Conservation (phyloP, 2,113 vertebrate species). For the Chloroceryle aenea region DNA sequence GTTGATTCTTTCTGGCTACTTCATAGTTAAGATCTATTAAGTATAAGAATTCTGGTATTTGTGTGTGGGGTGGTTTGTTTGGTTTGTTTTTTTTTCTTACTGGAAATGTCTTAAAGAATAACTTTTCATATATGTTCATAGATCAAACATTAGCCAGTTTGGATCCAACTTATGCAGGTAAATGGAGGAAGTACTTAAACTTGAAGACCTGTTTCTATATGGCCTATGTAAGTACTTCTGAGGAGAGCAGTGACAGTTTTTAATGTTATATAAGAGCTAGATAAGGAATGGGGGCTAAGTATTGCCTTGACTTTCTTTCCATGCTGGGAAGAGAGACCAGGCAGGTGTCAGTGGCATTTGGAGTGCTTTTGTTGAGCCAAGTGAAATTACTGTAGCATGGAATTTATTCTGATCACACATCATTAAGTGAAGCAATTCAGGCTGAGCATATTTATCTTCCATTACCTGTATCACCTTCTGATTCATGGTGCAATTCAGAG, state of each 20-base stretch:
- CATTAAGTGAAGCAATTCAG: neutral
- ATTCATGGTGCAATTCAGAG: neutral
- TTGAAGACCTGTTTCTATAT: constrained; percentile 96
- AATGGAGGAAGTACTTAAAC: constrained; percentile 97
- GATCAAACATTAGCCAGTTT: constrained; percentile 94
- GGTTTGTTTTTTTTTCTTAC: neutral
- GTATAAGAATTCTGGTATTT: neutral
- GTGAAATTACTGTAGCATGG: neutral
- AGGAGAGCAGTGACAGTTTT: neutral
- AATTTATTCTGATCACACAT: neutral
- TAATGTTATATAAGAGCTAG: neutral
- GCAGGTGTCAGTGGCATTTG: neutral
- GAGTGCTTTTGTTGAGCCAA: neutral
- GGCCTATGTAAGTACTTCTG: constrained; percentile 88
- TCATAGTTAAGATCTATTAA: neutral
- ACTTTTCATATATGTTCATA: constrained; percentile 58
- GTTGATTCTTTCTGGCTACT: neutral
- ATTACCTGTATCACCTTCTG: neutral
- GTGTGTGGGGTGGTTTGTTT: neutral
- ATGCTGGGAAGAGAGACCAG: neutral
- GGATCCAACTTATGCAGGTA: constrained; percentile 90
- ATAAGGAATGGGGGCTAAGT: neutral
- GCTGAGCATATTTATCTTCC: neutral
- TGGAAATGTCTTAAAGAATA: neutral
- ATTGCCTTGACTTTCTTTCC: neutral